Evolutionary conservation across 2,888 invertebrate species (phyloP).

Genomic region (Nemapogon koenigi): DNA sequence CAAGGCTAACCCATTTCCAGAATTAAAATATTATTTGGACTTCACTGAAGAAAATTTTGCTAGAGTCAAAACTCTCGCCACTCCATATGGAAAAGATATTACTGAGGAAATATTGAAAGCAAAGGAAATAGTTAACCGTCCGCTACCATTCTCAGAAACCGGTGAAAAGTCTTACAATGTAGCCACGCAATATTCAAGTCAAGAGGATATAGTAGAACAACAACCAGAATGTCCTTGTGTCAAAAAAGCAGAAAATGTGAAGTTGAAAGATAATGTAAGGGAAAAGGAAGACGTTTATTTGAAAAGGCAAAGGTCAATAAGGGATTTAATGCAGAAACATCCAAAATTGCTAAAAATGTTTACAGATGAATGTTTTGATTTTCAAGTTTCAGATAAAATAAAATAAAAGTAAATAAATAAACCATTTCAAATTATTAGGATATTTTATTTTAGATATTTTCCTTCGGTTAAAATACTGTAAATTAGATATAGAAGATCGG

Average conservation of each 20-base stretch:
- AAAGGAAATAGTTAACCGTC: constrained; percentile 24
- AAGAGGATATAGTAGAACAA: constrained; percentile 26
- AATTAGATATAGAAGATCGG: no score
- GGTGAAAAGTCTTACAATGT: constrained; percentile 29
- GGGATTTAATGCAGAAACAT: constrained; percentile 28
- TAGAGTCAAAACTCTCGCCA: constrained; percentile 29
- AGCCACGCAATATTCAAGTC: constrained; percentile 45
- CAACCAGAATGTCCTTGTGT: constrained; percentile 7
- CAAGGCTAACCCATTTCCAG: constrained; percentile 28
- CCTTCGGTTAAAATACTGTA: no score
- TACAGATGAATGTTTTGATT: constrained; percentile 43
- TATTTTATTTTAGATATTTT: no score
- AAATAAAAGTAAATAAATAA: no score
- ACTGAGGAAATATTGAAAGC: constrained; percentile 26
- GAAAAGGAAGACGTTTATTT: constrained; percentile 13
- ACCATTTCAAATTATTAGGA: no score
- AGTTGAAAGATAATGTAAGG: neutral
- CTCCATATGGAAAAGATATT: constrained; percentile 14
- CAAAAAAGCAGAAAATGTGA: neutral
- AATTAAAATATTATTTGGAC: constrained; percentile 34
- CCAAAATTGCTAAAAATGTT: constrained; percentile 42
- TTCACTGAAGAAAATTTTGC: constrained; percentile 41
- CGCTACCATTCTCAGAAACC: constrained; percentile 36
- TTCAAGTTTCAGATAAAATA: no score
- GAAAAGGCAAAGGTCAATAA: constrained; percentile 25